These are phyloP conservation scores for Mamestra configurata DNA, from an alignment of 1,140 invertebrate genomes.

Conservation along the genomic window DNA sequence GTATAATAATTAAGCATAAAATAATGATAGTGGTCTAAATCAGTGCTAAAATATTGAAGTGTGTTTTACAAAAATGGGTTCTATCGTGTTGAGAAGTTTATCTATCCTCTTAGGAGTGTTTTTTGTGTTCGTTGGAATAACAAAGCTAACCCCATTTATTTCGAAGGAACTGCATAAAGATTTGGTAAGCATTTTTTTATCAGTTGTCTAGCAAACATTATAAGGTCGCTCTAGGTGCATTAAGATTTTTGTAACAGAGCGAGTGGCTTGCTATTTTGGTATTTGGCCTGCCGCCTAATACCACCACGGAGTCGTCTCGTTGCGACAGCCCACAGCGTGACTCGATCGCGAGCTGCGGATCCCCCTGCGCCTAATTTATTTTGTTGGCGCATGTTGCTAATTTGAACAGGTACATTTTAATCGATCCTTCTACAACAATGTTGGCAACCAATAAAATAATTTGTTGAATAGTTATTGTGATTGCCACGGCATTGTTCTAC, in stretches of 20 bases:
- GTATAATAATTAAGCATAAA: constrained; percentile 6
- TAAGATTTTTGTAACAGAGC: constrained; percentile 80
- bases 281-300: constrained; percentile 89
- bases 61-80: constrained; percentile 83
- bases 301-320: constrained; percentile 73
- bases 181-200: constrained; percentile 91
- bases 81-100: constrained; percentile 96
- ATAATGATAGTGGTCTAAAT: constrained; percentile 55
- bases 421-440: constrained; percentile 16
- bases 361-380: constrained; percentile 27
- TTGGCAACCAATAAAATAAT: constrained; percentile 1
- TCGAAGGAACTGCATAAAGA: constrained; percentile 99
- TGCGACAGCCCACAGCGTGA: constrained; percentile 72
- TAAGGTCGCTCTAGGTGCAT: constrained; percentile 80
- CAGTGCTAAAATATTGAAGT: constrained; percentile 53
- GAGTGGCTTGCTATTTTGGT: constrained; percentile 86
- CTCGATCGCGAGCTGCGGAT: constrained; percentile 47
- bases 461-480: not conserved
- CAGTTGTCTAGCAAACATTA: constrained; percentile 60
- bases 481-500: too few species aligned
- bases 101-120: constrained; percentile 97
- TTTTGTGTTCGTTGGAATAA: constrained; percentile 97
- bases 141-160: constrained; percentile 96
- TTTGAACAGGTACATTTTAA: not conserved
- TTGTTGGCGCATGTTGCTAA: constrained; percentile 30